These are phyloP conservation scores for Clarias magur DNA, from an alignment of 2,113 vertebrate species.

Conservation along the genomic window DNA sequence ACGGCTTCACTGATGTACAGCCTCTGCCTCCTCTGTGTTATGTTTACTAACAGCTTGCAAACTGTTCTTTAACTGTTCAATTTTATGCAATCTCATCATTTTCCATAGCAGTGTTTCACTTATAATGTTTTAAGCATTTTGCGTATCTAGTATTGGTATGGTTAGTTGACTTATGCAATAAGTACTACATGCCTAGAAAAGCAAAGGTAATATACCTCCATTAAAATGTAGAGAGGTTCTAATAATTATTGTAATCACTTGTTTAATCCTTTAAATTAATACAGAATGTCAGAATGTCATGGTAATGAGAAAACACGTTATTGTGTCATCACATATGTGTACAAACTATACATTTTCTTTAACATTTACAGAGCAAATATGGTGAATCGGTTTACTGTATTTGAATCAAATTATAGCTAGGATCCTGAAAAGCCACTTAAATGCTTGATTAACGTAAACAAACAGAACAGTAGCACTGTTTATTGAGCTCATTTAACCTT, in stretches of 20 bases:
- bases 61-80: constrained; percentile 57
- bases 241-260: neutral
- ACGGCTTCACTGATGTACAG: constrained; percentile 80
- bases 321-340: neutral
- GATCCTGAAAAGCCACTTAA: neutral
- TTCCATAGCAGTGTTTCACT: neutral
- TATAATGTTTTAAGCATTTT: neutral
- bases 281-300: neutral
- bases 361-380: neutral
- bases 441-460: constrained; percentile 16
- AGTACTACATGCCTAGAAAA: neutral
- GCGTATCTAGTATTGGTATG: neutral
- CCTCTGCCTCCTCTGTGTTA: constrained; percentile 74
- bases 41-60: constrained; percentile 46
- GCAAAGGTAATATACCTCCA: neutral
- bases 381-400: neutral
- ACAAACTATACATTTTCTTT: neutral
- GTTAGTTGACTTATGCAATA: neutral
- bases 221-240: neutral
- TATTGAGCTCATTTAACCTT: constrained; percentile 67
- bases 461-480: neutral
- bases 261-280: neutral
- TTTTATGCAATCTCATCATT: constrained; percentile 82
- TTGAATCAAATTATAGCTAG: neutral
- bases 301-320: too few relatives aligned